Conservation (phyloP, 2,113 vertebrate species). For the Ovis canadensis region DNA sequence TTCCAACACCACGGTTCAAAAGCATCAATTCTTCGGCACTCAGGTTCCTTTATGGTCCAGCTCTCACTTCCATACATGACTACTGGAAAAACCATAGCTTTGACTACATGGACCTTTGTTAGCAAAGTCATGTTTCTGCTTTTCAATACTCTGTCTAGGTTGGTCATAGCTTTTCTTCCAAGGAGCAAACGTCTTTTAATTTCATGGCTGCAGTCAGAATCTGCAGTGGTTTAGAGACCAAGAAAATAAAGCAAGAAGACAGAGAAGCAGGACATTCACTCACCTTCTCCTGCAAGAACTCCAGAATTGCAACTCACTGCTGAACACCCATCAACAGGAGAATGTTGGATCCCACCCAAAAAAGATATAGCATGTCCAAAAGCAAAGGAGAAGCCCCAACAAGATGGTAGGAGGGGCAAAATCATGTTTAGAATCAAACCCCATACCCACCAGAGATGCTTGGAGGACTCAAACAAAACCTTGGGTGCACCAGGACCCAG, state of each 20-base stretch:
- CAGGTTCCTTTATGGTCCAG: neutral
- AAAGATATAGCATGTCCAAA: neutral
- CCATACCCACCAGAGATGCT: neutral
- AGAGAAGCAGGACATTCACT: rapidly evolving
- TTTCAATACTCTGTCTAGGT: neutral
- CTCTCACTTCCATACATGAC: neutral
- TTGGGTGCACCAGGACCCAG: neutral
- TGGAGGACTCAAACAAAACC: neutral
- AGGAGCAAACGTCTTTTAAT: neutral
- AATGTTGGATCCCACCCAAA: neutral
- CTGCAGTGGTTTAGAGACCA: neutral
- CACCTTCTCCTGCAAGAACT: neutral
- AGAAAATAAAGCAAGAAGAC: neutral
- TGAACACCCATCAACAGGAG: neutral
- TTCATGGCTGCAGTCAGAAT: neutral
- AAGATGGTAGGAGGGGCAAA: neutral
- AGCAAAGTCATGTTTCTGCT: neutral
- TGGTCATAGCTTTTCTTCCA: neutral
- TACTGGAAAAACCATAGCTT: neutral
- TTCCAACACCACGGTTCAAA: neutral
- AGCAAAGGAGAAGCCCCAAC: neutral
- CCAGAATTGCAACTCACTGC: neutral
- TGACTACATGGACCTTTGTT: neutral
- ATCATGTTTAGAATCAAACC: neutral
- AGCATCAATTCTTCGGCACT: neutral